Conservation (phyloP, 2,888 invertebrate genomes). For the Scaptodrosophila latifasciaeformis region DNA sequence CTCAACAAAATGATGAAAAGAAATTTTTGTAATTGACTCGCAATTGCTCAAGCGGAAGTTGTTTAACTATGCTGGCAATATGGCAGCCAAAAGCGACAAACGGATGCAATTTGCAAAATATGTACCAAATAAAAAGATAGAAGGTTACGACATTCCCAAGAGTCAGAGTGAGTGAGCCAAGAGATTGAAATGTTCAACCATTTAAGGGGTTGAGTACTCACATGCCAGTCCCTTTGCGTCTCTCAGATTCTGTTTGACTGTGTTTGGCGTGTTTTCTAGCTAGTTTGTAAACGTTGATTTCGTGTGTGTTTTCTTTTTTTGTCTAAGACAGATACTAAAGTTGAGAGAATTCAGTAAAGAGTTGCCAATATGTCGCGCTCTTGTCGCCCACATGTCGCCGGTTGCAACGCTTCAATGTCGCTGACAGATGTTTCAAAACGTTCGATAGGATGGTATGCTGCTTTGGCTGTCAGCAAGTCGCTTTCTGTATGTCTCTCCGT, state of each 20-base stretch:
- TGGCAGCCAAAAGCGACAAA: conserved; percentile 42
- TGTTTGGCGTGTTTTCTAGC: conserved; percentile 31
- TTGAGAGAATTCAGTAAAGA: conserved; percentile 14
- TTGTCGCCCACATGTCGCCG: conserved; percentile 35
- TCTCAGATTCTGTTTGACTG: conserved; percentile 11
- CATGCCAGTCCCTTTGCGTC: neutral
- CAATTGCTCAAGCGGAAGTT: conserved; percentile 37
- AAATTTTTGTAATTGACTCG: conserved; percentile 42
- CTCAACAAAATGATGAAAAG: conserved; percentile 21
- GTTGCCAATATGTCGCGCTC: conserved; percentile 32
- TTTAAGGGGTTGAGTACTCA: too few species aligned
- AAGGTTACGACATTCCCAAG: conserved; percentile 6
- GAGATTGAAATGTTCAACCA: conserved; percentile 35
- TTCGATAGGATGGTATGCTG: too few species aligned
- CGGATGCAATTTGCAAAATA: conserved; percentile 43
- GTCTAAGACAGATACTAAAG: too few species aligned
- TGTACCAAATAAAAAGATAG: conserved; percentile 32
- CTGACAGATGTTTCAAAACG: conserved; percentile 36
- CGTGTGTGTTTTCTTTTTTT: neutral
- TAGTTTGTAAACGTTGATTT: conserved; percentile 23
- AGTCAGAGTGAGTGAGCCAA: neutral
- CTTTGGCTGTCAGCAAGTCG: neutral
- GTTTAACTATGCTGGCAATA: conserved; percentile 36
- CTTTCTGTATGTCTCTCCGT: neutral
- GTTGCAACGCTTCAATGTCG: conserved; percentile 22